Evolutionary conservation across 1,140 invertebrate genomes (phyloP).

Genomic region (Drosophila mayri): DNA sequence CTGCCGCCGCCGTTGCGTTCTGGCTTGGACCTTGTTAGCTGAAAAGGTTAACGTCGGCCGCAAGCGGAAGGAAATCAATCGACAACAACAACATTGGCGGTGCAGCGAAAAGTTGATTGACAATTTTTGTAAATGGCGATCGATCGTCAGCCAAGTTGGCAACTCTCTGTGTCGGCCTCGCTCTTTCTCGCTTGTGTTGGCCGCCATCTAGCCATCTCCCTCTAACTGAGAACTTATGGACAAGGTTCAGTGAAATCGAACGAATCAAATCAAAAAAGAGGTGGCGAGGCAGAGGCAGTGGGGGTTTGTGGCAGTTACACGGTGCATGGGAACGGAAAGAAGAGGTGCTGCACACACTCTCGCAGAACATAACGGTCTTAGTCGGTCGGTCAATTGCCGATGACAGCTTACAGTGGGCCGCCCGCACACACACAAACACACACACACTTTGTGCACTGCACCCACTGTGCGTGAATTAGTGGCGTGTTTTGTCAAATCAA

Average conservation of each 20-base stretch:
- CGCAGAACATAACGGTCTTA: slow-evolving; percentile 37
- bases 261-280: slow-evolving; percentile 12
- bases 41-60: slow-evolving; percentile 63
- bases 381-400: slow-evolving; percentile 36
- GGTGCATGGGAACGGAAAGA: slow-evolving; percentile 42
- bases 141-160: slow-evolving; percentile 51
- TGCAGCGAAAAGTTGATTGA: slow-evolving; percentile 64
- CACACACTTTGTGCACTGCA: background rate
- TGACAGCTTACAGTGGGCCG: slow-evolving; percentile 34
- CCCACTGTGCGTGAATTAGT: slow-evolving; percentile 57
- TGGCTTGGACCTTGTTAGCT: slow-evolving; percentile 22
- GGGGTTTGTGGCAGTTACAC: slow-evolving; percentile 1
- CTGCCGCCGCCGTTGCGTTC: slow-evolving; percentile 17
- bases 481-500: slow-evolving; percentile 76
- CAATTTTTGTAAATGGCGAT: slow-evolving; percentile 51
- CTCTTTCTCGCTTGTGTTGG: background rate
- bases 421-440: slow-evolving; percentile 3
- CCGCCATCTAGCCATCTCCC: slow-evolving; percentile 9
- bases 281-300: slow-evolving; percentile 1
- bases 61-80: slow-evolving; percentile 68
- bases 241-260: slow-evolving; percentile 24
- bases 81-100: slow-evolving; percentile 28
- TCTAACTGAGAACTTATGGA: slow-evolving; percentile 42
- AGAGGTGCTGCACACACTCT: slow-evolving; percentile 20
- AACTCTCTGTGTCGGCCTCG: slow-evolving; percentile 13